Percentiles rank a stretch among this genome's conserved stretches.
phyloP scores from a whole-genome alignment of 2,888 invertebrate species.

The Cremastobaeus sp. region DNA sequence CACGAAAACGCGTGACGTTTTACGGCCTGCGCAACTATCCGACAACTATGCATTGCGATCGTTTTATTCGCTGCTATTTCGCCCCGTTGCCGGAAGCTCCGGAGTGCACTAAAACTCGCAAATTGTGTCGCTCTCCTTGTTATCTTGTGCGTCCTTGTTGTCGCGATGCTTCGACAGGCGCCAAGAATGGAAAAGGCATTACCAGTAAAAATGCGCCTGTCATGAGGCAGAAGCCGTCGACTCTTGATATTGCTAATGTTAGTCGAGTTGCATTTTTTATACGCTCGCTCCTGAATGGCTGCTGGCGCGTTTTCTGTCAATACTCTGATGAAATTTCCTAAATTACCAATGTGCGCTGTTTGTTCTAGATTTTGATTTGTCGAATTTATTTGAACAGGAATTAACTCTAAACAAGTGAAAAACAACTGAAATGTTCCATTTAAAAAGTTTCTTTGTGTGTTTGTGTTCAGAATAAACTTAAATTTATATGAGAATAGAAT shows the following conservation, averaged over 20 bases:
- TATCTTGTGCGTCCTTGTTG: slow-evolving; percentile 53
- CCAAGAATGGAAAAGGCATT: slow-evolving; percentile 48
- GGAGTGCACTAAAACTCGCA: slow-evolving; percentile 50
- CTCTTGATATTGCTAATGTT: slow-evolving; percentile 19
- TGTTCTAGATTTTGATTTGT: too few species aligned
- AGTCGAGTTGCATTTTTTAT: neutral
- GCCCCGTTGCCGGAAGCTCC: slow-evolving; percentile 37
- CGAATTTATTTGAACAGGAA: too few species aligned
- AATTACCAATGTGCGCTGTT: too few species aligned
- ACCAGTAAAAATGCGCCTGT: slow-evolving; percentile 25
- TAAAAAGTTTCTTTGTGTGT: too few species aligned
- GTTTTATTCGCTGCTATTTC: slow-evolving; percentile 52
- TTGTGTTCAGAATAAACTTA: too few species aligned
- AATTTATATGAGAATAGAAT: too few species aligned
- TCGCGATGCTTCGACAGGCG: slow-evolving; percentile 48
- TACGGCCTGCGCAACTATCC: slow-evolving; percentile 50
- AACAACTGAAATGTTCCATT: too few species aligned
- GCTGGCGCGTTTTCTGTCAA: too few species aligned
- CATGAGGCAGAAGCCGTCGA: slow-evolving; percentile 13
- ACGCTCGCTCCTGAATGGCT: too few species aligned
- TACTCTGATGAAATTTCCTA: too few species aligned
- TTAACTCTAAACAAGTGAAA: too few species aligned
- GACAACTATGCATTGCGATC: slow-evolving; percentile 44
- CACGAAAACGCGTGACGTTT: slow-evolving; percentile 52
- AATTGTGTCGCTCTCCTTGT: slow-evolving; percentile 54